phyloP scores from a whole-genome alignment of 2,113 vertebrate species.

The Chauna torquata region DNA sequence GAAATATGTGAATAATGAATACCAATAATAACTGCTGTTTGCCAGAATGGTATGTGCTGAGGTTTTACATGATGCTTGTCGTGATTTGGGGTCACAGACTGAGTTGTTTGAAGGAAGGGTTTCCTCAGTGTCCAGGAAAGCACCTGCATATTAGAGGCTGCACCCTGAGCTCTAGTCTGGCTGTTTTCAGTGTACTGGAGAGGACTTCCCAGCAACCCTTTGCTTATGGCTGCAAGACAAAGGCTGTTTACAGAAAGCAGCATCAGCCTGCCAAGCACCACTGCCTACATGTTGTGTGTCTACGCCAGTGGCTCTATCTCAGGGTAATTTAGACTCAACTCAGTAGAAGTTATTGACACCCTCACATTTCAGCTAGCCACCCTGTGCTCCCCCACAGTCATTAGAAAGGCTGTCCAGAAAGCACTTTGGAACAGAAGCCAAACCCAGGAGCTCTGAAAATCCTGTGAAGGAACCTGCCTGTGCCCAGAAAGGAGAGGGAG shows the following conservation, averaged over 20 bases:
- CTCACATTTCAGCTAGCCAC: background rate
- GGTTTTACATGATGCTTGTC: background rate
- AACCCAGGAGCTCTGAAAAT: background rate
- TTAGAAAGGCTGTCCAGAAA: background rate
- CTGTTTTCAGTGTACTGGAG: background rate
- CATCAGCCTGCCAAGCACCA: background rate
- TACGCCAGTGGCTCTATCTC: background rate
- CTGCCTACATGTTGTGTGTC: background rate
- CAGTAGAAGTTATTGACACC: background rate
- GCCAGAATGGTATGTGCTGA: background rate
- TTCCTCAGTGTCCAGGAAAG: background rate
- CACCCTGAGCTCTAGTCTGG: accelerated
- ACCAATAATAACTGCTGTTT: background rate
- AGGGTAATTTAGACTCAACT: background rate
- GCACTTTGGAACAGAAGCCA: background rate
- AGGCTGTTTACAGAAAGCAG: background rate
- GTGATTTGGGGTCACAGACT: background rate
- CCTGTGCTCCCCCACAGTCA: background rate
- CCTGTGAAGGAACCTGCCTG: background rate
- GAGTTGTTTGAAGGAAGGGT: background rate
- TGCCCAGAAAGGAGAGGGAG: background rate
- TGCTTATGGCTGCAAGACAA: background rate
- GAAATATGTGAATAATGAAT: background rate
- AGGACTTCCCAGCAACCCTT: background rate
- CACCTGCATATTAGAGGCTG: background rate